Percentiles rank a stretch among this genome's conserved stretches.
Evolutionary conservation across 37 sponge, comb jelly and placozoan species (phyloP).

Genomic region (Amphimedon queenslandica): DNA sequence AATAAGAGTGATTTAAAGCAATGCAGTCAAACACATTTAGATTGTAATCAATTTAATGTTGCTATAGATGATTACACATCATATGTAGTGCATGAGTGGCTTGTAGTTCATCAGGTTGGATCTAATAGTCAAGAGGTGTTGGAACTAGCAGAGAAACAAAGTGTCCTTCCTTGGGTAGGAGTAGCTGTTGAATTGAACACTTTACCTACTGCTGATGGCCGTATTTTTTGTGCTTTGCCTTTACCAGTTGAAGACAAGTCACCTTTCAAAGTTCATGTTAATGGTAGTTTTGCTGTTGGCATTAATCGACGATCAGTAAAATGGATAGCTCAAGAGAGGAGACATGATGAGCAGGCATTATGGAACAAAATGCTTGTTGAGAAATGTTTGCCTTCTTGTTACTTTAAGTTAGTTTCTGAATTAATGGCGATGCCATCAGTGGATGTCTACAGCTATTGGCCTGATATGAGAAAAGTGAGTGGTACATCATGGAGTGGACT

Average conservation of each 20-base stretch:
- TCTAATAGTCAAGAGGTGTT: too few relatives aligned
- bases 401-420: conserved; percentile 22
- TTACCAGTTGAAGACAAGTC: conserved; percentile 42
- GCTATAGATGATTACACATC: too few relatives aligned
- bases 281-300: conserved; percentile 64
- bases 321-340: conserved; percentile 45
- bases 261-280: conserved; percentile 51
- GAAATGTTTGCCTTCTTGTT: conserved; percentile 40
- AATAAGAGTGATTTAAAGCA: too few relatives aligned
- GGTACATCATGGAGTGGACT: too few relatives aligned
- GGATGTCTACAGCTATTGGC: conserved; percentile 39
- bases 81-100: too few relatives aligned
- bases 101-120: too few relatives aligned
- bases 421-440: neutral
- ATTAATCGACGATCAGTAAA: conserved; percentile 52
- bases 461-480: conserved; percentile 12
- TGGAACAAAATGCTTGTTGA: conserved; percentile 54
- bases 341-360: conserved; percentile 29
- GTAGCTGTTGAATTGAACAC: too few relatives aligned
- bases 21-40: too few relatives aligned
- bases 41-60: too few relatives aligned
- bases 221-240: conserved; percentile 65
- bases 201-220: too few relatives aligned
- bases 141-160: too few relatives aligned
- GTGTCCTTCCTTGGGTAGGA: too few relatives aligned